Percentiles rank a stretch among this genome's conserved stretches.
Conservation (phyloP, 2,113 vertebrate species). For the Indri indri region DNA sequence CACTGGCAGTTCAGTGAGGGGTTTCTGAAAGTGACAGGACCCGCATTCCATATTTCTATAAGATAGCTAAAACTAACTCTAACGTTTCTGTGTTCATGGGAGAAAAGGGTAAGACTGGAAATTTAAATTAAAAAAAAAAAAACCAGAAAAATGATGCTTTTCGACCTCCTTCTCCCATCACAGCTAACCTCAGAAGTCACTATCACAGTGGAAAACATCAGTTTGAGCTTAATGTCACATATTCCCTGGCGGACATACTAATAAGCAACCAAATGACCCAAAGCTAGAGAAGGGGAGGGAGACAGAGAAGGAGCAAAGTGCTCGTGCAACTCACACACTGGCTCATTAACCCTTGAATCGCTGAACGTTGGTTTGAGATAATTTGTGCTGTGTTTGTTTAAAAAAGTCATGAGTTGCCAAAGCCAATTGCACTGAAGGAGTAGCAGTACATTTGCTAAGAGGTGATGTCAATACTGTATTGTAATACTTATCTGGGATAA, state of each 20-base stretch:
- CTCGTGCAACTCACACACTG: not conserved
- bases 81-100: not conserved
- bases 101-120: not conserved
- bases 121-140: not conserved
- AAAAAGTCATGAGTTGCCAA: not conserved
- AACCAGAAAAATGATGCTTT: not conserved
- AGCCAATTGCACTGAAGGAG: conserved; percentile 12
- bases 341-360: conserved; percentile 50
- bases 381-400: conserved; percentile 35
- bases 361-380: not conserved
- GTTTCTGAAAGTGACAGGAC: not conserved
- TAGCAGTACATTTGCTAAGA: not conserved
- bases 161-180: not conserved
- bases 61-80: not conserved
- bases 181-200: not conserved
- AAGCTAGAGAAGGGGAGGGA: not conserved
- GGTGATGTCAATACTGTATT: not conserved
- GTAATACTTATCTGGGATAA: not conserved
- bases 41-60: not conserved
- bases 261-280: conserved; percentile 32
- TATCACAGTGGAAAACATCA: not conserved
- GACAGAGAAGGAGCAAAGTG: not conserved
- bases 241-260: conserved; percentile 21
- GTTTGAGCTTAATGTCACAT: conserved; percentile 38
- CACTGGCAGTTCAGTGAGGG: not conserved